Base-by-base conservation (phyloP, 2,797 vertebrate species). In the Todus mexicanus region DNA sequence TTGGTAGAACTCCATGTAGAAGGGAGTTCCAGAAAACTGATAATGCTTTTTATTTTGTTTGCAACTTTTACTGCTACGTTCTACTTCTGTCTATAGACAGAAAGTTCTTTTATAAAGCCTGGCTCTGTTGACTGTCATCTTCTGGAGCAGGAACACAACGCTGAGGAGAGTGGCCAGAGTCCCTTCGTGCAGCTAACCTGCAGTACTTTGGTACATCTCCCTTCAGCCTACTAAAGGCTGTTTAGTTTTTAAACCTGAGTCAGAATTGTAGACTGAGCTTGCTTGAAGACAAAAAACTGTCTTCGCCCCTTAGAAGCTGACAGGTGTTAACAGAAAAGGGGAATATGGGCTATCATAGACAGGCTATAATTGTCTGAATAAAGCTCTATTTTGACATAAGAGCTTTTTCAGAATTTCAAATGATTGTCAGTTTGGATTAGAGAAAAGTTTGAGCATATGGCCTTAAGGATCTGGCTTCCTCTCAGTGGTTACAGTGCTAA, bases 371-470 rank as follows among this genome's bases (percentile, higher is more conserved):
- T 77, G 57, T 83, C 57, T 92, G 77, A 74, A 47, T 87, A 68
- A 90, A 76, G 53, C 54, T 83, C 35, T 87, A 33, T 88, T 94
- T 91, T 95, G 86, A 94, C 68, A 23, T 37, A 26, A 56, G 45
- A 26, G 12, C 35, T 85, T 84, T 86, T 38, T 61, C n/a, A n/a
- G n/a, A n/a, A n/a, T 93, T 89, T 60, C 38, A n/a, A 72, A 56
- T 93, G 87, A 87, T 94, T 95, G 81, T 93, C 92, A 94, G 22
- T 80, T 95, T 92, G 78, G 92, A 93, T 85, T 92, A 92, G 47
- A 54, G 43, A 77, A 77, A 82, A 65, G 38, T 71, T 71, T 80
- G 84, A 96, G 45, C 94, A 72, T 93, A 90, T 90, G 92, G 85
- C 87, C 63, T 59, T 79, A 76, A 75, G 51, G 87, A 76, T 93